Evolutionary conservation across 2,797 vertebrate species (phyloP).

Genomic region (Carcharodon carcharias): DNA sequence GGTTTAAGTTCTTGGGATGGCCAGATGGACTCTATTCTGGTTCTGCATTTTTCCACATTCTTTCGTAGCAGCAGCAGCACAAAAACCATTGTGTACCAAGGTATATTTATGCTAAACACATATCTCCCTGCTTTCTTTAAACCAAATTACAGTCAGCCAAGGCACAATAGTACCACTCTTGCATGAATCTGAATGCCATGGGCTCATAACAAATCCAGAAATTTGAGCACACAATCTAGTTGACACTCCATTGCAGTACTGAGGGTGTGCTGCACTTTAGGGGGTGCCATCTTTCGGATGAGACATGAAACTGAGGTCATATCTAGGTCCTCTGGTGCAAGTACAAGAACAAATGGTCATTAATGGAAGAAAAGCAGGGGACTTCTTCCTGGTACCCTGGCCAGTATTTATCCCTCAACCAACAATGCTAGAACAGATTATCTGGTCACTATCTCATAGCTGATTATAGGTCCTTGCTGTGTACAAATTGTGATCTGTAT

Average conservation of each 20-base stretch:
- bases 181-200: not conserved
- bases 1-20: not conserved
- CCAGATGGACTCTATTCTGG: not conserved
- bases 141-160: not conserved
- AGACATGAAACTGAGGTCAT: not conserved
- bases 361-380: not conserved
- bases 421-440: not conserved
- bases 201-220: not conserved
- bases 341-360: not conserved
- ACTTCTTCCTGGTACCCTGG: not conserved
- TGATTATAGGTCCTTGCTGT: not conserved
- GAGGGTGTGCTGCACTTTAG: not conserved
- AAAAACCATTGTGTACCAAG: not conserved
- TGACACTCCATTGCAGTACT: no score
- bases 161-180: not conserved
- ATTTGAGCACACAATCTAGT: not conserved
- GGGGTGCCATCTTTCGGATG: not conserved
- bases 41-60: not conserved
- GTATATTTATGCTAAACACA: not conserved
- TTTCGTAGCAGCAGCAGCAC: not conserved
- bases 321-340: not conserved
- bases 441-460: not conserved
- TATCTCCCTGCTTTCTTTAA: not conserved
- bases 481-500: not conserved
- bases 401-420: not conserved